A percentile compares a stretch with the other conserved stretches of the same genome.
Evolutionary conservation across 2,113 vertebrate species (phyloP).

Genomic region (Gallinago media): DNA sequence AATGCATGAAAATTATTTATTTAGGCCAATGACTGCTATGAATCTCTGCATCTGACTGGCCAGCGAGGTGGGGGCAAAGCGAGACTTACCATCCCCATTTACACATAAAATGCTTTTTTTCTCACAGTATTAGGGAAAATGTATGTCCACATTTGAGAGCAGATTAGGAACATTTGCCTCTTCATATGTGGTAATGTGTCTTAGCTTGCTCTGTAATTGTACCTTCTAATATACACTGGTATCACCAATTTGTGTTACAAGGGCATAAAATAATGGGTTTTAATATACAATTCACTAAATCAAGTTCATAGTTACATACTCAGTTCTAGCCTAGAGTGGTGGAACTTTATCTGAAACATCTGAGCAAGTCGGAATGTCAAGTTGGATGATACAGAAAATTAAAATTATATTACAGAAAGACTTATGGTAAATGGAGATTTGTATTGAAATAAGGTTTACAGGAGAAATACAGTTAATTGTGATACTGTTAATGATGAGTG

Average conservation of each 20-base stretch:
- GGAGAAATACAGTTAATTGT: background rate
- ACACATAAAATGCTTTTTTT: background rate
- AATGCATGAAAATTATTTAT: background rate
- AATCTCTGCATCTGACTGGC: background rate
- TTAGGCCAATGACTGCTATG: background rate
- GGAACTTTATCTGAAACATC: background rate
- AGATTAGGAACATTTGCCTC: background rate
- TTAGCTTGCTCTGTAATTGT: background rate
- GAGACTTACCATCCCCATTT: background rate
- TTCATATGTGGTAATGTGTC: background rate
- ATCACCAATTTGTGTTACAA: background rate
- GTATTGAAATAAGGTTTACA: background rate
- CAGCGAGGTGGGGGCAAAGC: accelerated
- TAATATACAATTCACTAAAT: background rate
- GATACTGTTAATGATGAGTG: background rate
- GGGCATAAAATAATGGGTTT: background rate
- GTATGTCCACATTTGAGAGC: background rate
- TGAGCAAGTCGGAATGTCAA: background rate
- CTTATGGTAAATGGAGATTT: background rate
- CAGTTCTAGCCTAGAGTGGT: background rate
- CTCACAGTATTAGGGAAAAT: background rate
- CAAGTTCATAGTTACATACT: background rate
- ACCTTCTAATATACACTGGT: background rate
- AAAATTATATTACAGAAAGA: background rate
- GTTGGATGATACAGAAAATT: background rate